Base-by-base conservation (phyloP, 2,113 vertebrate genomes). In the Microcebus murinus region DNA sequence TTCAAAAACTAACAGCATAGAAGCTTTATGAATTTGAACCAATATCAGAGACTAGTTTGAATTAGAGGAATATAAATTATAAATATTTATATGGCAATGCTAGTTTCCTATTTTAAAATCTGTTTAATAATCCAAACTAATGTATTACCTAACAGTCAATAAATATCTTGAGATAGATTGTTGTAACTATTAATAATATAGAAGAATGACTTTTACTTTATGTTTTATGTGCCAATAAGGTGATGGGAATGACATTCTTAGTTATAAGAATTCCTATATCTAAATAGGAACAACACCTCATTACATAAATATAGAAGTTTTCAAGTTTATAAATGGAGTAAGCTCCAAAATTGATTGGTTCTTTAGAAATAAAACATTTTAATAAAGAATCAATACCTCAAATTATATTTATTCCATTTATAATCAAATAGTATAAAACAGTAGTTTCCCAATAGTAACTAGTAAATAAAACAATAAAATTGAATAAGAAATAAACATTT, bases 41-140 rank as follows among this genome's bases (percentile, higher is more conserved):
- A 91, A 68, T 70, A 73, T n/a, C 63, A 87, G 42, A 89, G 20
- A 1, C 14, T 39, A 76, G 20, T 68, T 48, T 83, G 34, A 96
- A 67, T 92, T 34, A 80, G 3, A 89, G 5, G 12, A 83, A 27
- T 82, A 86, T 13, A 94, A 95, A 76, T 76, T 67, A 79, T 70
- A 90, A 96, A 61, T 71, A 81, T 74, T 55, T 93, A 86, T 55
- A 55, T 65, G 18, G 3, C 25, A 92, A 90, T 52, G 25, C 31
- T 87, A 57, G 50, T 50, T 86, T 86, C 10, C 52, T 63, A 18
- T 73, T 81, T 94, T 76, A 91, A 90, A 90, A 90, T 63, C 3
- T 65, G 80, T 52, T 77, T 34, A 86, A 27, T 89, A 94, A 93
- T 91, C 92, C 70, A 94, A 83, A 92, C 7, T 84, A 92, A 90